Evolutionary conservation across 2,797 vertebrate genomes (phyloP).

Genomic region (Martes flavigula): DNA sequence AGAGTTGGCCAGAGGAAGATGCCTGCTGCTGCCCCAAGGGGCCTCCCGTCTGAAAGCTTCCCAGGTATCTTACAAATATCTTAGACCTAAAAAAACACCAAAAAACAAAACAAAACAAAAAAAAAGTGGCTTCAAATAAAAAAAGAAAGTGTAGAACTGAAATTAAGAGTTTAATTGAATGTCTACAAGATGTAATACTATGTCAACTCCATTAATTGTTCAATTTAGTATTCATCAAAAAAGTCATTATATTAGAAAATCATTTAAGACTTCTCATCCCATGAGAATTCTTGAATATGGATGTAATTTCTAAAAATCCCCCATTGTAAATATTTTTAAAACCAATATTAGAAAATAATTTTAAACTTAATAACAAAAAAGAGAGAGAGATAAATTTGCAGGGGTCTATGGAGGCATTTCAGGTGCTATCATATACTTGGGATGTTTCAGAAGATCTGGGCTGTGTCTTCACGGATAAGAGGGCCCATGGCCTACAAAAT

Average conservation of each 20-base stretch:
- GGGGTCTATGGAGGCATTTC: not conserved
- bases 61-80: not conserved
- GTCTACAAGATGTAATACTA: constrained; percentile 23
- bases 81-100: not conserved
- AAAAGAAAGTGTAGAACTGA: not conserved
- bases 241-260: constrained; percentile 45
- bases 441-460: not conserved
- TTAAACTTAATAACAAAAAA: constrained; percentile 5
- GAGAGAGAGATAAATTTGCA: not conserved
- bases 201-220: constrained; percentile 46
- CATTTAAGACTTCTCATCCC: constrained; percentile 35
- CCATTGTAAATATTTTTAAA: constrained; percentile 45
- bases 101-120: not conserved
- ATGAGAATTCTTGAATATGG: constrained; percentile 13
- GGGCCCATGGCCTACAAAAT: not conserved
- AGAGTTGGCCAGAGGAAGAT: not conserved
- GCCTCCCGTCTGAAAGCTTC: not conserved
- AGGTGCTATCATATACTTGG: not conserved
- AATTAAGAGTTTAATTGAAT: constrained; percentile 46
- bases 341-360: constrained; percentile 45
- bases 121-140: not conserved
- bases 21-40: not conserved
- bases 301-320: constrained; percentile 40
- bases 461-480: not conserved
- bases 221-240: constrained; percentile 23